Evolutionary conservation across 2,797 vertebrate genomes (phyloP).

Genomic region (Thripadectes ignobilis): DNA sequence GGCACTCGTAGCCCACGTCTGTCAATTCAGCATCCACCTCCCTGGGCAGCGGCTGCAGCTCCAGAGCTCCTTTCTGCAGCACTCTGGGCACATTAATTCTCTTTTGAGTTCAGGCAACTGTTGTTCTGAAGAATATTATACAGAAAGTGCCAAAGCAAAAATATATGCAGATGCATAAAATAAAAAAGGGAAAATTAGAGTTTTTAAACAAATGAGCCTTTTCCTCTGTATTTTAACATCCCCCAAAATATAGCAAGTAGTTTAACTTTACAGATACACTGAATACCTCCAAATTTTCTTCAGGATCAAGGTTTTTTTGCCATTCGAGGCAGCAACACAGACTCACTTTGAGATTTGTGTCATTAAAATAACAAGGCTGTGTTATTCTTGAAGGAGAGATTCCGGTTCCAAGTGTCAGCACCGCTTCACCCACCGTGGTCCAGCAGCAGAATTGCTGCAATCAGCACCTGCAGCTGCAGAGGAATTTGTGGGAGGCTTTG

Average conservation of each 20-base stretch:
- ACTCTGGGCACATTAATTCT: background rate
- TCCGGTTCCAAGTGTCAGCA: background rate
- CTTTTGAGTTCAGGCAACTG: background rate
- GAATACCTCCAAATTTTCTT: background rate
- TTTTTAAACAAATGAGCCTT: accelerated
- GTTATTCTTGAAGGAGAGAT: background rate
- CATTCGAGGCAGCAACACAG: background rate
- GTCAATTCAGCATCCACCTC: background rate
- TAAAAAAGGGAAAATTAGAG: background rate
- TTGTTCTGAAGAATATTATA: background rate
- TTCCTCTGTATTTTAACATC: background rate
- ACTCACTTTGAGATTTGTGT: background rate
- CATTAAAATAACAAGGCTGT: background rate
- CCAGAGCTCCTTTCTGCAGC: background rate
- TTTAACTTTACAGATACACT: background rate
- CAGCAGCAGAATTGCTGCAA: background rate
- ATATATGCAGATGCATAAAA: background rate
- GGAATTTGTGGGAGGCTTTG: background rate
- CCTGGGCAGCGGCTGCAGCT: background rate
- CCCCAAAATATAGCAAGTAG: background rate
- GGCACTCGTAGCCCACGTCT: background rate
- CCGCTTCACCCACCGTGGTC: background rate
- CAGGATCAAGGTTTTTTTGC: background rate
- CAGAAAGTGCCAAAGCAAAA: background rate
- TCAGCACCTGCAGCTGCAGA: background rate